Percentiles rank a stretch among this genome's conserved stretches.
Conservation (phyloP, 2,797 vertebrate species). For the Petrocephalus sullivani region DNA sequence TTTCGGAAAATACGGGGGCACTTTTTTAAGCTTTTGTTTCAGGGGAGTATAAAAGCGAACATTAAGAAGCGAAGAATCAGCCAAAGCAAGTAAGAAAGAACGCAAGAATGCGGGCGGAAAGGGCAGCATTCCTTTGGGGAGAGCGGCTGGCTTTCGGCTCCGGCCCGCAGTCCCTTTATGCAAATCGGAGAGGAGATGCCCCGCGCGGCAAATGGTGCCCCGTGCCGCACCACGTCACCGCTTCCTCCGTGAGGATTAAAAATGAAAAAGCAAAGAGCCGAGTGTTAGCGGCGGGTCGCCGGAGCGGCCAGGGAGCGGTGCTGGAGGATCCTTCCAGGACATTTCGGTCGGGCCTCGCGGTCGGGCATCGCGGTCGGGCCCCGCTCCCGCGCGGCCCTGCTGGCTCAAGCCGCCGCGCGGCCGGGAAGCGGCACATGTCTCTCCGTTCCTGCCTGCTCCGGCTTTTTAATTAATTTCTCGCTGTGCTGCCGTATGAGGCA, state of each 20-base stretch:
- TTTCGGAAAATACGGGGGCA: conserved; percentile 53
- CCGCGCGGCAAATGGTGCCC: neutral
- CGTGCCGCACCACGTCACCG: conserved; percentile 54
- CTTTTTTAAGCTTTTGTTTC: conserved; percentile 60
- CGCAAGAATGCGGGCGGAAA: conserved; percentile 58
- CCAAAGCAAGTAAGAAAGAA: conserved; percentile 59
- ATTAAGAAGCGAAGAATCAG: conserved; percentile 50
- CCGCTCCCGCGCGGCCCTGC: conserved; percentile 45
- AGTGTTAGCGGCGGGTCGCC: conserved; percentile 17
- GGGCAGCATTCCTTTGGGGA: conserved; percentile 62
- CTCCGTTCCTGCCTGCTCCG: conserved; percentile 24
- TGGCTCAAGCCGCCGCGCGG: conserved; percentile 42
- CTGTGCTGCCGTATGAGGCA: conserved; percentile 59
- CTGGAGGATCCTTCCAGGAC: conserved; percentile 61
- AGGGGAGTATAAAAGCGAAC: conserved; percentile 54
- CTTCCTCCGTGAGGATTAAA: conserved; percentile 62
- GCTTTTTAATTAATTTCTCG: conserved; percentile 64
- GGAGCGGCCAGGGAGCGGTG: conserved; percentile 43
- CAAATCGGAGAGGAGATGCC: conserved; percentile 57
- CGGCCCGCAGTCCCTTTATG: conserved; percentile 66
- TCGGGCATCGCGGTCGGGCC: conserved; percentile 53
- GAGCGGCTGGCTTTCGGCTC: conserved; percentile 57
- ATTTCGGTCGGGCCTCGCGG: conserved; percentile 51
- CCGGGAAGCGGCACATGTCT: conserved; percentile 46
- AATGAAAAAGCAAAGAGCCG: conserved; percentile 51